Evolutionary conservation across 2,888 invertebrate genomes (phyloP).

Genomic region (Cryptosula pallasiana): DNA sequence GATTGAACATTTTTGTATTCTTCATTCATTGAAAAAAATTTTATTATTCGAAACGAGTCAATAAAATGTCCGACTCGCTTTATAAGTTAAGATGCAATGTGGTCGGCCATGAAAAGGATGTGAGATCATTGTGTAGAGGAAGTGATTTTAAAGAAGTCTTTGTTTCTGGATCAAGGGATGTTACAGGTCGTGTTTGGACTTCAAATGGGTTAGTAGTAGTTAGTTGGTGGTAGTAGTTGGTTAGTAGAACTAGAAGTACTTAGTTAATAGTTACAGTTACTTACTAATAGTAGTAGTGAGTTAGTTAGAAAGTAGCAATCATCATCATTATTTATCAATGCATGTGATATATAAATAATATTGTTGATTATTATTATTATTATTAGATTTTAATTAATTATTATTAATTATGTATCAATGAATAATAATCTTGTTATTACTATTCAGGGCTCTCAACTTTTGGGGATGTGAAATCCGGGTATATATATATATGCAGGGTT

Average conservation of each 20-base stretch:
- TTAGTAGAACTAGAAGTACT: too few relatives aligned
- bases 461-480: too few relatives aligned
- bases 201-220: slow-evolving; percentile 58
- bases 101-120: slow-evolving; percentile 71
- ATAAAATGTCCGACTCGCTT: neutral
- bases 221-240: too few relatives aligned
- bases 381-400: neutral
- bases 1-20: too few relatives aligned
- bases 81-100: slow-evolving; percentile 77
- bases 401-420: neutral
- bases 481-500: too few relatives aligned
- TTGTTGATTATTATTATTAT: neutral
- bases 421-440: neutral
- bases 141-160: slow-evolving; percentile 63
- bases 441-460: neutral
- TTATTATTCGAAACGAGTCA: neutral
- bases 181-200: slow-evolving; percentile 79
- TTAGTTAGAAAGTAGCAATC: too few relatives aligned
- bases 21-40: neutral
- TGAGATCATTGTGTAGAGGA: slow-evolving; percentile 67
- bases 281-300: too few relatives aligned
- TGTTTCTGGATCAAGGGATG: slow-evolving; percentile 82
- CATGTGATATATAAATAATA: neutral
- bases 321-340: neutral
- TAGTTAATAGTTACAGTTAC: too few relatives aligned